Evolutionary conservation across 2,888 invertebrate genomes (phyloP), one percentile per base, ranked within the genome.

Genomic region (Dichetophora obliterata): DNA sequence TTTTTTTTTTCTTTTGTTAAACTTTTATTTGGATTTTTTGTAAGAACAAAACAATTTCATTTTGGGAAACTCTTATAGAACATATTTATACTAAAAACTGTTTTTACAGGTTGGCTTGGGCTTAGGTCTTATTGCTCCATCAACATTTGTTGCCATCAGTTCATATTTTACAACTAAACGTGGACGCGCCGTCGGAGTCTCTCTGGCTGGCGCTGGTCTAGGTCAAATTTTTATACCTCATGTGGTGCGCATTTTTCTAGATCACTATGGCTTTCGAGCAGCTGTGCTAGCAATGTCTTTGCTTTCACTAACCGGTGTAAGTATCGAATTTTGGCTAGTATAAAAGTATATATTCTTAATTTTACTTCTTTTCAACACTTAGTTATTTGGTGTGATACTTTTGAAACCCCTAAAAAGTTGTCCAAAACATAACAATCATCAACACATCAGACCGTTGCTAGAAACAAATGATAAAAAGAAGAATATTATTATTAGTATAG

Each of bases 161-260:
- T 91, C 92, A 31, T 95, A 94, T 87, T 95, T 95, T 85, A 92
- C 91, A 77, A 90, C 90, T 76, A 92, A 90, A 85, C 92, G 93
- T 82, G 93, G 93, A 78, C 91, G 93, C 57, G 95, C 95, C n/a
- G 94, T 94, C 75, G 94, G 94, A 2, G 89, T 94, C 43, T 92
- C 94, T 0, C 91, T 94, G 89, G 94, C 94, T 34, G 95, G 95
- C 75, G 94, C 94, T 80, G 94, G 94, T 78, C 88, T 94, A 34
- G 95, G 95, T 3, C 94, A 94, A 86, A 93, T 94, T 87, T 86
- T 94, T 78, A 93, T 95, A 91, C 95, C 95, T 3, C 93, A 93
- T 84, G 89, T 94, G 81, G 92, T 94, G 76, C 90, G 92, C 66
- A 91, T 91, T 83, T 91, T 94, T 68, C 87, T 94, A 79, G 92